Evolutionary conservation across 2,113 vertebrate genomes (phyloP).

Genomic region (Callipepla squamata): DNA sequence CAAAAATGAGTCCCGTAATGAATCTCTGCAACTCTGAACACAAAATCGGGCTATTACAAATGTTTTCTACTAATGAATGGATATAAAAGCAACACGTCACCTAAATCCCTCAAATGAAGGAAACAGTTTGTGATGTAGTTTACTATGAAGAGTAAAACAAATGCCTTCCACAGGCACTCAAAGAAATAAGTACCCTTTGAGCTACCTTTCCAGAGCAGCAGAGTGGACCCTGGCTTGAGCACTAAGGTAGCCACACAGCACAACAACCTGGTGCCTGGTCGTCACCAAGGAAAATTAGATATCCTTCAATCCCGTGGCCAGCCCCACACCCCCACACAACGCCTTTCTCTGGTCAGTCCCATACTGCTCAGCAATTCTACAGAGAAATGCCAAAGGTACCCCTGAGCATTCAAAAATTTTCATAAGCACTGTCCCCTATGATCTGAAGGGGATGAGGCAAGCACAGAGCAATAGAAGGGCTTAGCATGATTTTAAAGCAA

Average conservation of each 20-base stretch:
- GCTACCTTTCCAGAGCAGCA: neutral
- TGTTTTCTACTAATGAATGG: neutral
- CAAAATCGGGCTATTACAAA: neutral
- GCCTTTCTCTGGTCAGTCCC: neutral
- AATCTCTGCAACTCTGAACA: neutral
- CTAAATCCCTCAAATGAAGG: neutral
- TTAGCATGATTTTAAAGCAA: constrained; percentile 31
- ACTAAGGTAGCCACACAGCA: neutral
- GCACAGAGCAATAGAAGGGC: neutral
- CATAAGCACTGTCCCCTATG: neutral
- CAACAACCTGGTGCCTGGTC: neutral
- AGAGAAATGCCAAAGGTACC: neutral
- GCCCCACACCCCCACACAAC: rapidly evolving
- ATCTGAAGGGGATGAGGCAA: neutral
- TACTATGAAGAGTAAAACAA: neutral
- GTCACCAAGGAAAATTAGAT: neutral
- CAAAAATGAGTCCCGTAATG: rapidly evolving
- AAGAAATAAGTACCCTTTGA: neutral
- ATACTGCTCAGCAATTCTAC: neutral
- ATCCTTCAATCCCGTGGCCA: neutral
- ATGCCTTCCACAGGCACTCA: neutral
- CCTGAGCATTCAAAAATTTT: neutral
- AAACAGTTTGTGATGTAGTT: neutral
- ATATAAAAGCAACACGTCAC: neutral
- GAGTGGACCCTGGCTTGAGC: neutral